Percentiles rank a stretch among this genome's conserved stretches.
Conservation (phyloP, 2,888 invertebrate species). For the Eilema depressum region DNA sequence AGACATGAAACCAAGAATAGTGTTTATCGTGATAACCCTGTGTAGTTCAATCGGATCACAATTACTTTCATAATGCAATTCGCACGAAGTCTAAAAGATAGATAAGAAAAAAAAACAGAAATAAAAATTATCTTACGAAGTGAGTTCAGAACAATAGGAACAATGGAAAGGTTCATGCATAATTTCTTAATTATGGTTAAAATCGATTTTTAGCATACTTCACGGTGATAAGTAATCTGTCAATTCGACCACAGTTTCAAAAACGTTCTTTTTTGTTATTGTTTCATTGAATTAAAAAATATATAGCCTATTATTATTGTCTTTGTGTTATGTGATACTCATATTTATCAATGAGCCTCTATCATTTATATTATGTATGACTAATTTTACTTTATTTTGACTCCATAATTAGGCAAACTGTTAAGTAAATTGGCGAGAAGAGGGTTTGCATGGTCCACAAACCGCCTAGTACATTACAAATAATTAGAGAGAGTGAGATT, state of each 20-base stretch:
- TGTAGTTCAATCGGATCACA: neutral
- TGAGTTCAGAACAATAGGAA: conserved; percentile 9
- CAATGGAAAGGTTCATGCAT: neutral
- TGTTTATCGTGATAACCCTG: neutral
- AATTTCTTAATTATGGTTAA: conserved; percentile 7
- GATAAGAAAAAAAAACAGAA: neutral
- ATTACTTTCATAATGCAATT: neutral
- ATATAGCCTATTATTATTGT: neutral
- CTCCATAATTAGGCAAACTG: neutral
- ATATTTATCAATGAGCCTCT: neutral
- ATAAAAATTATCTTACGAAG: neutral
- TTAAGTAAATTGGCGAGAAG: neutral
- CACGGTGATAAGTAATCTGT: conserved; percentile 12
- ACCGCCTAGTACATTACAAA: neutral
- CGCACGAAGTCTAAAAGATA: neutral
- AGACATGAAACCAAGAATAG: neutral
- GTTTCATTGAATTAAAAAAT: neutral
- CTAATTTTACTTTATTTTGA: conserved; percentile 4
- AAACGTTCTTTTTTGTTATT: neutral
- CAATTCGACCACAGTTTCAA: neutral
- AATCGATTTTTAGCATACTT: conserved; percentile 15
- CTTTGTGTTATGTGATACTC: neutral
- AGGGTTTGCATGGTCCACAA: conserved; percentile 3
- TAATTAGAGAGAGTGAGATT: conserved; percentile 1
- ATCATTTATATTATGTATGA: neutral